Evolutionary conservation across 1,140 invertebrate genomes (phyloP), one percentile per base, ranked within the genome.

Genomic region (Grapholita molesta): DNA sequence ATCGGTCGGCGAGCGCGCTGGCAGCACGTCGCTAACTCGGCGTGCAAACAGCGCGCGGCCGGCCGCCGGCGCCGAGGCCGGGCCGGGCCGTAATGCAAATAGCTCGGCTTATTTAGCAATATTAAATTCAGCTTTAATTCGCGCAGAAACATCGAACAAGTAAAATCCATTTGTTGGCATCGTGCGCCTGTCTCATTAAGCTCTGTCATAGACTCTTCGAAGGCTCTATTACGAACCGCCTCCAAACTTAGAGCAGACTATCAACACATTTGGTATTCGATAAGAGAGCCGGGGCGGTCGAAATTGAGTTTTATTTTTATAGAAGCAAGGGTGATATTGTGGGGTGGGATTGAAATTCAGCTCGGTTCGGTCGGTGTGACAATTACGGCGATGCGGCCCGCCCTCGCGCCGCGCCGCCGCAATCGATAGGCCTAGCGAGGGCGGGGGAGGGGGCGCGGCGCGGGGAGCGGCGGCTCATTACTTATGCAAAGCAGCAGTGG

Each of bases 201-300:
- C 86, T 88, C 85, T 90, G 89, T 90, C 88, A 91, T 91, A 91
- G 89, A 87, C 87, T 91, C 83, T 89, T 87, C 89, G 88, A 88
- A 90, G 89, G 85, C 87, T 91, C 89, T 89, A 89, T 91, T 91
- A 91, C 88, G 85, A 86, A 83, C 82, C 74, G 85, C 79, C 79
- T 87, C 88, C 86, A 83, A 90, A 91, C 85, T 91, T 90, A 85
- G 84, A 86, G 80, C 82, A 80, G 82, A 85, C 88, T 85, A 85
- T 86, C 52, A 89, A 85, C 89, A 82, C 83, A 89, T 89, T 91
- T 83, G 81, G 80, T 87, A 86, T 85, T 87, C 86, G 83, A 85
- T 81, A 76, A 76, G 70, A 70, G 69, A 72, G 66, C 66, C 52
- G 67, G 61, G 75, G 61, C 64, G 55, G 35, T 11, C 68, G 25